Evolutionary conservation across 2,113 vertebrate species (phyloP).

Genomic region (Rana temporaria): DNA sequence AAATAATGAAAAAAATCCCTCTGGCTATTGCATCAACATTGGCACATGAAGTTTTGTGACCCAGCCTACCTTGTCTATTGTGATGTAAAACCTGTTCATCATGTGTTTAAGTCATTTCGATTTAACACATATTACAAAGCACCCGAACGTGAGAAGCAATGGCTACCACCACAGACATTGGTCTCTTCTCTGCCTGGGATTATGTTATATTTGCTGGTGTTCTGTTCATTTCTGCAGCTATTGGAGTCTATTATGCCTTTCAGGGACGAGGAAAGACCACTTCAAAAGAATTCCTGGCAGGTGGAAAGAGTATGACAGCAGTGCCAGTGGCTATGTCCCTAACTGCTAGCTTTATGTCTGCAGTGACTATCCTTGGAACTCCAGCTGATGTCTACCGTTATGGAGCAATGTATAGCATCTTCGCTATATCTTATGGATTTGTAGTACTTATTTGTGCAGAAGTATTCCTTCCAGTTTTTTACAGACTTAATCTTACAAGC

Average conservation of each 20-base stretch:
- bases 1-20: too few species aligned
- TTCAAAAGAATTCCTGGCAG: constrained; percentile 73
- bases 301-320: constrained; percentile 72
- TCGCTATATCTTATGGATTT: constrained; percentile 67
- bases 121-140: neutral
- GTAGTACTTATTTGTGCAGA: constrained; percentile 74
- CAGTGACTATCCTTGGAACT: constrained; percentile 76
- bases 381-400: constrained; percentile 79
- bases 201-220: constrained; percentile 77
- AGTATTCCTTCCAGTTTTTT: constrained; percentile 62
- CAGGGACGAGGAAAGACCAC: constrained; percentile 62
- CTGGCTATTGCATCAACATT: constrained; percentile 33
- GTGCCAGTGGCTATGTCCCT: constrained; percentile 78
- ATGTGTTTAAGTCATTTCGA: too few species aligned
- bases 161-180: neutral
- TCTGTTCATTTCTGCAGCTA: constrained; percentile 73
- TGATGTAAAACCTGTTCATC: constrained; percentile 24
- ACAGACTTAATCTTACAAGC: too few species aligned
- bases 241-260: constrained; percentile 76
- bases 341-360: constrained; percentile 83
- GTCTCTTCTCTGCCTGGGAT: constrained; percentile 71
- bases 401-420: constrained; percentile 70
- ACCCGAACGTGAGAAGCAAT: neutral
- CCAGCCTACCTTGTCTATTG: neutral
- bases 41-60: constrained; percentile 16